Evolutionary conservation across 2,797 vertebrate genomes (phyloP), one percentile per base, ranked within the genome.

Genomic region (Cichlasoma orientale): DNA sequence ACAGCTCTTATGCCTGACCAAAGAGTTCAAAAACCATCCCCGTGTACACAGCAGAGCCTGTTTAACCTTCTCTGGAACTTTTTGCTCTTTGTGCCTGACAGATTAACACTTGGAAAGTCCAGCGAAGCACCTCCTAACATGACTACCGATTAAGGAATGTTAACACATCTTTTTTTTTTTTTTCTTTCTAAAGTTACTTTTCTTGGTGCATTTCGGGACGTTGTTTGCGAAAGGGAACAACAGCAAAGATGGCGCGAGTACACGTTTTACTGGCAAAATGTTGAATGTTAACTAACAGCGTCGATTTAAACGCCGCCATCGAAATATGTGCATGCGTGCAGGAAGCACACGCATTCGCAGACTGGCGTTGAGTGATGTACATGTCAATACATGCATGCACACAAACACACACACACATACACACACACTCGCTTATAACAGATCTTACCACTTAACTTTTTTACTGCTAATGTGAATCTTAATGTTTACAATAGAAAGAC

Each of bases 401-500:
- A 56, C 52, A 78, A 31, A 78, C 10, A 78, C 10, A 82, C 70
- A 78, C 25, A 58, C 21, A 68, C 52, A 56, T 44, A 78, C 29
- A 78, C 10, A 78, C 12, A 82, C 70, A 59, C 69, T 72, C 36
- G 10, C 68, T 44, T 59, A 55, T 9, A 27, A 82, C 78, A 77
- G 31, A 84, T 52, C 27, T 29, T 59, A 59, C 56, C 56, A 54
- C 55, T 63, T 76, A 71, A 74, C 59, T 57, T 85, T 84, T 89
- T 84, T 84, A 83, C 70, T 86, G 77, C 80, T 88, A 91, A 91
- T 92, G 91, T 93, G 88, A 94, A 92, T 89, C 82, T 86, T 88
- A 92, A 88, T 93, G 91, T 95, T 95, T 94, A 94, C 94, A 93
- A 76, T 75, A 82, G 66, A 81, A 31, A 75, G 71, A 54, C 80